phyloP scores from a whole-genome alignment of 2,113 vertebrate species.

The Dolichotis patagonum region DNA sequence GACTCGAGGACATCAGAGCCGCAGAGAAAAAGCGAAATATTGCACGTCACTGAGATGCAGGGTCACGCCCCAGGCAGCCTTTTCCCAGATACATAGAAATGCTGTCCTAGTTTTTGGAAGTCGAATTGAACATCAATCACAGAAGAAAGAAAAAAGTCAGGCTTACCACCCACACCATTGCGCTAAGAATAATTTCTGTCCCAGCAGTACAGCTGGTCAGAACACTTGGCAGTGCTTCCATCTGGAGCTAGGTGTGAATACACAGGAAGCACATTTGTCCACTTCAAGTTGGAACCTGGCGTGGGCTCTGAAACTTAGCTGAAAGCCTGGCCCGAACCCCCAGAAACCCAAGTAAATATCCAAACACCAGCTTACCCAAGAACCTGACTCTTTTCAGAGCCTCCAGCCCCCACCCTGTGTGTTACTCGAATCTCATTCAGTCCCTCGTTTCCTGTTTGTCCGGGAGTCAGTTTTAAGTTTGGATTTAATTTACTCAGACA shows the following conservation, averaged over 20 bases:
- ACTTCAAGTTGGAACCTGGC: background rate
- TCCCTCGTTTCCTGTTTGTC: background rate
- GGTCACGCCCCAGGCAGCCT: background rate
- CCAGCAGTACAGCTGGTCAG: conserved; percentile 44
- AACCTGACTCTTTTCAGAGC: background rate
- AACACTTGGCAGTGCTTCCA: background rate
- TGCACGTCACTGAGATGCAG: conserved; percentile 24
- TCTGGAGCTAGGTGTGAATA: conserved; percentile 54
- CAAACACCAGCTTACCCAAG: background rate
- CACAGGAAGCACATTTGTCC: conserved; percentile 63
- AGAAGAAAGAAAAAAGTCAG: background rate
- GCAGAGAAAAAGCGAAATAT: conserved; percentile 66
- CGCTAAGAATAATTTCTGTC: conserved; percentile 57
- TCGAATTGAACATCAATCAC: conserved; percentile 66
- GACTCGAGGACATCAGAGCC: conserved; percentile 64
- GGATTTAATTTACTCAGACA: background rate
- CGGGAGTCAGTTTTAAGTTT: background rate
- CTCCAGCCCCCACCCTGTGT: background rate
- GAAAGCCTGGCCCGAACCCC: background rate
- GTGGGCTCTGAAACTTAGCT: conserved; percentile 13
- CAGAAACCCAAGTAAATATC: background rate
- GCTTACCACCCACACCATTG: background rate
- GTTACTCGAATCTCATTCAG: background rate
- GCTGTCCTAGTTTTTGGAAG: conserved; percentile 74
- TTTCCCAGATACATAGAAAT: conserved; percentile 47